phyloP scores from a whole-genome alignment of 2,888 invertebrate genomes.

The Drosophila sordidapex region DNA sequence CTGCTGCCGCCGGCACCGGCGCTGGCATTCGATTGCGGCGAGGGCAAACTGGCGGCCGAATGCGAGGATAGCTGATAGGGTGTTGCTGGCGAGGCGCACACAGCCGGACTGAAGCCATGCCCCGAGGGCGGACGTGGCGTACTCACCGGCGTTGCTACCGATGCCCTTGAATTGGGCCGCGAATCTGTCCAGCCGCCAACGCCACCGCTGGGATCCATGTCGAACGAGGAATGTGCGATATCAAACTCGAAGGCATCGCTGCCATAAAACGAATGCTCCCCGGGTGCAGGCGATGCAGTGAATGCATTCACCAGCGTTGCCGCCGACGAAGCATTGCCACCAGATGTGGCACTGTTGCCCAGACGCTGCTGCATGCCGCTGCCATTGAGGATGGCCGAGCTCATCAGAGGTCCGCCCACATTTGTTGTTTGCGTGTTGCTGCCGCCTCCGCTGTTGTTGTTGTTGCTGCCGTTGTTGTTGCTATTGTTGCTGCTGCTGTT shows the following conservation, averaged over 20 bases:
- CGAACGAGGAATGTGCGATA: constrained; percentile 88
- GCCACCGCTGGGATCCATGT: constrained; percentile 83
- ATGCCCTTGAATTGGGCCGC: constrained; percentile 89
- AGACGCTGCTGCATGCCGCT: constrained; percentile 67
- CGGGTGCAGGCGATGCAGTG: constrained; percentile 85
- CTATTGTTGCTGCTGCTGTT: not conserved
- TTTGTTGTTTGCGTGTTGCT: constrained; percentile 83
- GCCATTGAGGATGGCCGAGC: constrained; percentile 90
- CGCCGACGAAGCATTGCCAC: constrained; percentile 61
- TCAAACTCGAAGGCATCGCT: constrained; percentile 89
- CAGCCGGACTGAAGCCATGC: constrained; percentile 86
- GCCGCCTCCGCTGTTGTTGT: constrained; percentile 41
- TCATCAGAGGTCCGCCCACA: constrained; percentile 91
- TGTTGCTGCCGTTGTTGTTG: constrained; percentile 31
- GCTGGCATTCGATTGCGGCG: constrained; percentile 85
- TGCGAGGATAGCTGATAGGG: constrained; percentile 85
- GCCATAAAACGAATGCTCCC: constrained; percentile 85
- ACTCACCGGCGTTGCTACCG: constrained; percentile 87
- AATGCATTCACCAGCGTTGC: constrained; percentile 83
- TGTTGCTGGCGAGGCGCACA: constrained; percentile 86
- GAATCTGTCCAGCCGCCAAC: constrained; percentile 83
- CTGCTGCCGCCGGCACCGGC: constrained; percentile 73
- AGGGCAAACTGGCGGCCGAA: constrained; percentile 85
- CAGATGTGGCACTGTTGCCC: constrained; percentile 36
- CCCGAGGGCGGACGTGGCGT: constrained; percentile 88